Conservation (phyloP, 92 coral and sea anemone genomes). For the Micromussa lordhowensis region DNA sequence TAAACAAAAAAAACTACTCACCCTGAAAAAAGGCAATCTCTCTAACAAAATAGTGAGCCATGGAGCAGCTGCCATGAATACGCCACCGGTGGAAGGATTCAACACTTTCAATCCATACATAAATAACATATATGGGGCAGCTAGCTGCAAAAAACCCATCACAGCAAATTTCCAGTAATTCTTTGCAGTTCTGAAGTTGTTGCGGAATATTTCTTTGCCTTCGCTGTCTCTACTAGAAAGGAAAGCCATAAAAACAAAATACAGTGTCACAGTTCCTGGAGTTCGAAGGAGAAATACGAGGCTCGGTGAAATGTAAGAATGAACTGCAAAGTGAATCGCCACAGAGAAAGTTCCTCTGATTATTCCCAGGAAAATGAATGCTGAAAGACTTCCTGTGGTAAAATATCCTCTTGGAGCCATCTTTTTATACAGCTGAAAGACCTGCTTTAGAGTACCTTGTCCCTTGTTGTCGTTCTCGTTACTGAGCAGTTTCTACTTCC, state of each 20-base stretch:
- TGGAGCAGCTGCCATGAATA: slow-evolving; percentile 93
- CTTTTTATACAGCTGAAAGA: neutral
- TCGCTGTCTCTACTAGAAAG: slow-evolving; percentile 68
- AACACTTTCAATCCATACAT: slow-evolving; percentile 84
- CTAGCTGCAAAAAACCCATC: slow-evolving; percentile 90
- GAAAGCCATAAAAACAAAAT: slow-evolving; percentile 58
- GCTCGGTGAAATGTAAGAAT: slow-evolving; percentile 77
- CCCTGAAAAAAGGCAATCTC: slow-evolving; percentile 77
- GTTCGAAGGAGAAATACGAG: slow-evolving; percentile 92
- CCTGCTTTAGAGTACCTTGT: neutral
- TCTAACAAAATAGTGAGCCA: slow-evolving; percentile 86
- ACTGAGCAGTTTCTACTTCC: neutral
- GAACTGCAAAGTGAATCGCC: slow-evolving; percentile 80
- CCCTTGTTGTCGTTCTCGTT: neutral
- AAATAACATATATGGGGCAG: slow-evolving; percentile 92
- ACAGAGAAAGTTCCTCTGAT: slow-evolving; percentile 93
- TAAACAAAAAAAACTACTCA: slow-evolving; percentile 17
- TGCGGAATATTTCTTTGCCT: slow-evolving; percentile 56
- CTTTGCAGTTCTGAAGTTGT: slow-evolving; percentile 60
- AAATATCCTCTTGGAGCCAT: slow-evolving; percentile 84
- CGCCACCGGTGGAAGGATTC: slow-evolving; percentile 90
- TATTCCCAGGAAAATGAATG: slow-evolving; percentile 80
- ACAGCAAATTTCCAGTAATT: slow-evolving; percentile 87
- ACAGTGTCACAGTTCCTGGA: slow-evolving; percentile 87
- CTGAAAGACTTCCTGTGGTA: slow-evolving; percentile 71